These are phyloP conservation scores for Stigmatopora argus DNA, from an alignment of 2,113 vertebrate genomes.

Conservation along the genomic window DNA sequence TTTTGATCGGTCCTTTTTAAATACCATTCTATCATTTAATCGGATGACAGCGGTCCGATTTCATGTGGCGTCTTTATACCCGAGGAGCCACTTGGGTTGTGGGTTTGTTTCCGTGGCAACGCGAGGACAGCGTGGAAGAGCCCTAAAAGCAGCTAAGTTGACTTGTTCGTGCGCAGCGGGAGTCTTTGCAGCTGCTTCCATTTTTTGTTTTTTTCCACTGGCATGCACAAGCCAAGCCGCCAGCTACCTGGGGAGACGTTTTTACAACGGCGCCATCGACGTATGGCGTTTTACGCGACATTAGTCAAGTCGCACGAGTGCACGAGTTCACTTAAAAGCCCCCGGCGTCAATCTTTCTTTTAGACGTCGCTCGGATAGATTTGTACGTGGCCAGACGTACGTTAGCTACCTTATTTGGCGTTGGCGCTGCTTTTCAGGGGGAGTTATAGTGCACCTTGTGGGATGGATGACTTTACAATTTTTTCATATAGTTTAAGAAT, in stretches of 20 bases:
- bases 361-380: conserved; percentile 35
- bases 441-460: conserved; percentile 29
- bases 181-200: neutral
- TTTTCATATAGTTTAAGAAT: no score
- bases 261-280: conserved; percentile 4
- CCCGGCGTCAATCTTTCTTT: conserved; percentile 29
- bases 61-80: neutral
- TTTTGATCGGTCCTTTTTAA: no score
- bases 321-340: neutral
- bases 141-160: neutral
- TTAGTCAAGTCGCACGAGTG: conserved; percentile 29
- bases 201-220: neutral
- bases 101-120: conserved; percentile 3
- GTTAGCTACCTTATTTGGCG: conserved; percentile 43
- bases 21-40: neutral
- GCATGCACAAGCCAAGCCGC: neutral
- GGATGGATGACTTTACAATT: neutral
- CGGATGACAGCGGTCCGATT: no score
- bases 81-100: neutral
- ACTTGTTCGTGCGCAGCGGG: neutral
- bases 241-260: conserved; percentile 4
- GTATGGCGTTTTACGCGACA: conserved; percentile 21
- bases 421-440: conserved; percentile 31
- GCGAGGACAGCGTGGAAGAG: neutral
- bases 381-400: conserved; percentile 33